These are phyloP conservation scores for Drosophila subsilvestris DNA, from an alignment of 2,888 invertebrate species.

Conservation along the genomic window DNA sequence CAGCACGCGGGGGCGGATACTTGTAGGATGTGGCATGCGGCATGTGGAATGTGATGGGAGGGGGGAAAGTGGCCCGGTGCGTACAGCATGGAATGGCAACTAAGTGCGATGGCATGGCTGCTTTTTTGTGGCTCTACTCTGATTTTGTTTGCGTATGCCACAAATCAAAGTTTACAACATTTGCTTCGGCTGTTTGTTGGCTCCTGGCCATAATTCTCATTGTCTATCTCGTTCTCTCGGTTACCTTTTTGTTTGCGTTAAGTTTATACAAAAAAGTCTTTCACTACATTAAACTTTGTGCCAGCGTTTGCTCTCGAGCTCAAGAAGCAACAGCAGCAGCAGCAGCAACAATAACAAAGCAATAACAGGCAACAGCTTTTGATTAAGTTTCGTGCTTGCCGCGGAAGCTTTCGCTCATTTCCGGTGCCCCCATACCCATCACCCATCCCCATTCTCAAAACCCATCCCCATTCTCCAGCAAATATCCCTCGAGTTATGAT, in stretches of 20 bases:
- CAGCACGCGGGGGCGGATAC: slow-evolving; percentile 21
- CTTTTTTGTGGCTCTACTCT: slow-evolving; percentile 12
- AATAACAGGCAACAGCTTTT: slow-evolving; percentile 35
- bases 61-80: neutral
- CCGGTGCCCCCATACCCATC: slow-evolving; percentile 45
- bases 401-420: slow-evolving; percentile 62
- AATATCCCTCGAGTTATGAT: slow-evolving; percentile 75
- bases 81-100: slow-evolving; percentile 57
- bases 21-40: slow-evolving; percentile 8
- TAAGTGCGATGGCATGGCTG: slow-evolving; percentile 37
- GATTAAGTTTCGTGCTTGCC: slow-evolving; percentile 60
- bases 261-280: slow-evolving; percentile 58
- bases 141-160: slow-evolving; percentile 11
- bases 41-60: neutral
- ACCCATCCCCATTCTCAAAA: neutral
- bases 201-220: slow-evolving; percentile 8
- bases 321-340: neutral
- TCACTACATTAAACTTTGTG: slow-evolving; percentile 69
- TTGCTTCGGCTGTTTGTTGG: slow-evolving; percentile 15
- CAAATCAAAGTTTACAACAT: slow-evolving; percentile 32
- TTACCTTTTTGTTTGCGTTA: slow-evolving; percentile 51
- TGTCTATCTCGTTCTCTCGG: slow-evolving; percentile 21
- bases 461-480: slow-evolving; percentile 36
- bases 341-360: slow-evolving; percentile 21
- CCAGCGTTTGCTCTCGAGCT: neutral